Evolutionary conservation across 2,888 invertebrate genomes (phyloP), one percentile per base, ranked within the genome.

Genomic region (Mechanitis messenoides): DNA sequence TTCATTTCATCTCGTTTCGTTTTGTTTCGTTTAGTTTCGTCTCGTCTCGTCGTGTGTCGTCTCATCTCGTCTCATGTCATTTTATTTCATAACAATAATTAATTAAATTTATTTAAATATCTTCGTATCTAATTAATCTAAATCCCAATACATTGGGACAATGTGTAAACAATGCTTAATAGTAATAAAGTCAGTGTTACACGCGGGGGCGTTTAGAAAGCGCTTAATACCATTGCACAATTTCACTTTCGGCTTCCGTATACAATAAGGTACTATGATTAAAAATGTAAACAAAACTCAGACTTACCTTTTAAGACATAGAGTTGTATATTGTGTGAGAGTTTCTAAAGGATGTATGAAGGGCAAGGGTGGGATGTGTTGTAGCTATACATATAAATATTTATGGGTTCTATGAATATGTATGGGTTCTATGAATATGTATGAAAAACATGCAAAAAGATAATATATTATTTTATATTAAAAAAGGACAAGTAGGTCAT

Each of bases 181-280:
- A 47, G n/a, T 47, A 31, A 31, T 50, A 50, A 31, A 50, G 50
- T 31, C 50, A 50, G 45, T 54, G 59, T 61, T 56, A 64, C 53
- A 61, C 56, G 61, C 62, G 68, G 59, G 65, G 68, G 68, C 68
- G 68, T 69, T 62, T 72, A 70, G 72, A 72, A 72, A 72, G 71
- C 65, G 69, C 64, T 64, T 64, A 62, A 50, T 47, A 46, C 45
- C 58, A 59, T 69, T 66, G 65, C 71, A 59, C 63, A 71, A 70
- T 70, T 70, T 70, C 68, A 68, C 67, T 72, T 63, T 68, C 63
- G 56, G 65, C 69, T 69, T 66, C 70, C 67, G 70, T 63, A 45
- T 60, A 55, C 47, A 53, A 33, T 12, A 47, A 55, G 38, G 59
- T 55, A 64, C 60, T 54, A 50, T 55, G 50, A 38, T 57, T 35